A percentile compares a stretch with the other conserved stretches of the same genome.
phyloP scores from a whole-genome alignment of 2,113 vertebrate genomes.

The Aythya baeri region DNA sequence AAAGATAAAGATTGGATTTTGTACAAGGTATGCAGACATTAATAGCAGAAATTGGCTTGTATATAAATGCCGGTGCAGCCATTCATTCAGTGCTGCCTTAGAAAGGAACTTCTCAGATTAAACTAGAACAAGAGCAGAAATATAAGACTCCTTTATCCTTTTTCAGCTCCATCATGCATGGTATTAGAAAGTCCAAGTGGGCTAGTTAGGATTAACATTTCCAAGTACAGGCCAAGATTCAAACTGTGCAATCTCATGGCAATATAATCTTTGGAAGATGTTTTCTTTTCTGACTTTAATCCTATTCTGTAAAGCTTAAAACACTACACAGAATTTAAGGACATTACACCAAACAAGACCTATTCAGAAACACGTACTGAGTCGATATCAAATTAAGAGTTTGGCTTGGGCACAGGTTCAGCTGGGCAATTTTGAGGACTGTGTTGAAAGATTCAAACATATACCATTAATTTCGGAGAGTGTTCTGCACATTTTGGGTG shows the following conservation, averaged over 20 bases:
- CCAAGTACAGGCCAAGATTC: not conserved
- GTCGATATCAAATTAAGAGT: not conserved
- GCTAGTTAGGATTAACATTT: not conserved
- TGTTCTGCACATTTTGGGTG: not conserved
- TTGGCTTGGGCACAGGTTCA: not conserved
- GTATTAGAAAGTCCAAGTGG: not conserved
- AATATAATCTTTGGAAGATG: not conserved
- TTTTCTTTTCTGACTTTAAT: not conserved
- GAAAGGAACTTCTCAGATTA: not conserved
- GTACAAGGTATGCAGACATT: not conserved
- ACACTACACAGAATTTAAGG: not conserved
- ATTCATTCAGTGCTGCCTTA: not conserved
- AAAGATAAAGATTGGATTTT: not conserved
- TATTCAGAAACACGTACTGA: not conserved
- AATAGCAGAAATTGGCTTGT: not conserved
- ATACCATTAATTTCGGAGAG: rapidly evolving
- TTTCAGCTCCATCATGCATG: not conserved
- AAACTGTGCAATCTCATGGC: not conserved
- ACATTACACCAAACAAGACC: not conserved
- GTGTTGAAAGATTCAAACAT: not conserved
- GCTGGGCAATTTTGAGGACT: not conserved
- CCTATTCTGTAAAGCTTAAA: not conserved
- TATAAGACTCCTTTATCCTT: not conserved
- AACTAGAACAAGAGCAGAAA: not conserved
- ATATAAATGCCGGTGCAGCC: not conserved